Evolutionary conservation across 2,113 vertebrate species (phyloP).

Genomic region (Aythya baeri): DNA sequence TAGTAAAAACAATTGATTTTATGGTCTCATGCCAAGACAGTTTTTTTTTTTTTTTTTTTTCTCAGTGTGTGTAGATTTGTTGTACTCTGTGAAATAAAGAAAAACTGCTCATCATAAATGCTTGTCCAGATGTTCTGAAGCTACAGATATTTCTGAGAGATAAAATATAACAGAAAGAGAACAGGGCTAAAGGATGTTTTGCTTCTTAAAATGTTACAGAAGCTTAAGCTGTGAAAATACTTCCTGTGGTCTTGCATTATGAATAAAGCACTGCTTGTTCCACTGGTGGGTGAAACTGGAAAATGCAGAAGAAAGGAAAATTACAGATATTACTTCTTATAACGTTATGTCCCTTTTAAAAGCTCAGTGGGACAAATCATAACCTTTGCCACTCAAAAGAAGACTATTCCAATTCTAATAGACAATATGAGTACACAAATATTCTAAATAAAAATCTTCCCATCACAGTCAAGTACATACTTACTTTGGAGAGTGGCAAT

Average conservation of each 20-base stretch:
- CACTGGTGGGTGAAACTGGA: slow-evolving; percentile 41
- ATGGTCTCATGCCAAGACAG: background rate
- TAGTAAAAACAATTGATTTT: background rate
- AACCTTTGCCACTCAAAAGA: background rate
- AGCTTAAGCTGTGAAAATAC: slow-evolving; percentile 37
- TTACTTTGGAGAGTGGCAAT: background rate
- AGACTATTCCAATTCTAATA: background rate
- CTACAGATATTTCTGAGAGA: background rate
- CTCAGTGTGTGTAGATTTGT: background rate
- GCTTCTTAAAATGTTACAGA: slow-evolving; percentile 30
- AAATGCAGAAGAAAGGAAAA: slow-evolving; percentile 9
- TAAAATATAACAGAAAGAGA: background rate
- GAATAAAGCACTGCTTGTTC: slow-evolving; percentile 8
- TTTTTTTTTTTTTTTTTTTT: background rate
- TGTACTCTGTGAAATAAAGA: background rate
- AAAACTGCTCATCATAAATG: background rate
- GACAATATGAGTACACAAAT: background rate
- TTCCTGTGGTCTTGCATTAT: slow-evolving; percentile 25
- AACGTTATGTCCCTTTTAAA: background rate
- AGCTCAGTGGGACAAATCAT: background rate
- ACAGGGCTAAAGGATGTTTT: background rate
- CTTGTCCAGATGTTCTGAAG: background rate
- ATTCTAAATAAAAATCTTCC: background rate
- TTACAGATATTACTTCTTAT: background rate
- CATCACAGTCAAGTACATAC: background rate